phyloP scores from a whole-genome alignment of 2,888 invertebrate genomes.

The Leucoma salicis region DNA sequence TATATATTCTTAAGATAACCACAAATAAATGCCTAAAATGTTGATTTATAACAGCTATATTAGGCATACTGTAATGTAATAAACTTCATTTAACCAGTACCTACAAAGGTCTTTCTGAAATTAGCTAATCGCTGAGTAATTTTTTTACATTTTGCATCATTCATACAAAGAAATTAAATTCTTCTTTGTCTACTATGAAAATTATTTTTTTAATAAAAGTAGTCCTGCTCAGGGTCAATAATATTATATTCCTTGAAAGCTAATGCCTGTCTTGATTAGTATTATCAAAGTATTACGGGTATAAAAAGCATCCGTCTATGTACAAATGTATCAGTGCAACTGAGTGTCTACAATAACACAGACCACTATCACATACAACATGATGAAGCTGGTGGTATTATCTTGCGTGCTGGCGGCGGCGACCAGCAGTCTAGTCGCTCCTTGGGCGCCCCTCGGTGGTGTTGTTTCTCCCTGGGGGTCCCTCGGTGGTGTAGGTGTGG shows the following conservation, averaged over 20 bases:
- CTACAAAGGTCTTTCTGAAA: no score
- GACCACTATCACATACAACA: constrained; percentile 57
- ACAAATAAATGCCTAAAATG: no score
- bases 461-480: constrained; percentile 13
- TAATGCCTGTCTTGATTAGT: background rate
- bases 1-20: no score
- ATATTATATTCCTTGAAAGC: background rate
- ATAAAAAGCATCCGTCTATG: background rate
- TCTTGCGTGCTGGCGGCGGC: constrained; percentile 83
- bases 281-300: background rate
- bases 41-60: no score
- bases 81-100: no score
- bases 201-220: constrained; percentile 39
- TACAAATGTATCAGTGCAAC: background rate
- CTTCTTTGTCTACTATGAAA: background rate
- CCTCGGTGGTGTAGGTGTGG: background rate
- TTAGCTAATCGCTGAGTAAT: no score
- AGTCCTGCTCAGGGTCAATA: background rate
- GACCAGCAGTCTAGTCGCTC: constrained; percentile 53
- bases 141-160: no score
- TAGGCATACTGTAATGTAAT: no score
- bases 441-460: no score
- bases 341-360: constrained; percentile 50
- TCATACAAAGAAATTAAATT: no score
- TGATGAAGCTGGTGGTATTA: constrained; percentile 83